phyloP scores from a whole-genome alignment of 37 sponge, comb jelly and placozoan genomes.

The Lycopodina hypogea region DNA sequence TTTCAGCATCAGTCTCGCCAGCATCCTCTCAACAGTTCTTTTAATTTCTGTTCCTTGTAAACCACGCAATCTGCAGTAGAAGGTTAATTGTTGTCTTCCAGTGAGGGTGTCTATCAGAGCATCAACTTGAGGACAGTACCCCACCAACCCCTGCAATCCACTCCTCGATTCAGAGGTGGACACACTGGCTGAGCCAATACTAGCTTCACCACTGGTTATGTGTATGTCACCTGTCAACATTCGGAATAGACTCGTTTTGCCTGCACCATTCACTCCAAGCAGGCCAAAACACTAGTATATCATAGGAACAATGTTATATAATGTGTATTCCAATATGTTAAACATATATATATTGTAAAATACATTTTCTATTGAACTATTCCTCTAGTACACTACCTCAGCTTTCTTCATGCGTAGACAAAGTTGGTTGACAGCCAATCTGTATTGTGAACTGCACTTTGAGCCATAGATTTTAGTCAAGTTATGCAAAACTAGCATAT shows the following conservation, averaged over 20 bases:
- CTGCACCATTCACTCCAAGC: slow-evolving; percentile 95
- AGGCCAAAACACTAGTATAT: slow-evolving; percentile 98
- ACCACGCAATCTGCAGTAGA: slow-evolving; percentile 64
- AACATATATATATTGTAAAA: too few relatives aligned
- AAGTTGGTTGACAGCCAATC: slow-evolving; percentile 73
- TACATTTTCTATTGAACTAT: too few relatives aligned
- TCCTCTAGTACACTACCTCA: slow-evolving; percentile 44
- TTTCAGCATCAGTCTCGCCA: slow-evolving; percentile 67
- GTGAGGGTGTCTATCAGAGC: slow-evolving; percentile 84
- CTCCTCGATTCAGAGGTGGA: background rate
- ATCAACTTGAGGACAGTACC: slow-evolving; percentile 96
- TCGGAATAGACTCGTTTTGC: slow-evolving; percentile 93
- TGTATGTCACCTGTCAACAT: slow-evolving; percentile 89
- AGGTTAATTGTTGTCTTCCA: slow-evolving; percentile 81
- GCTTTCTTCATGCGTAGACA: slow-evolving; percentile 59
- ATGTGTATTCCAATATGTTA: too few relatives aligned
- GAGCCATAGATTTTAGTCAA: slow-evolving; percentile 53
- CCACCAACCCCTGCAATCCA: slow-evolving; percentile 34
- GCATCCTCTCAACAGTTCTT: slow-evolving; percentile 52
- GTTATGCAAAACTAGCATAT: slow-evolving; percentile 32
- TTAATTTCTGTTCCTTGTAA: slow-evolving; percentile 11
- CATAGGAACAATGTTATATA: background rate
- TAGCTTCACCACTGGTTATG: slow-evolving; percentile 16
- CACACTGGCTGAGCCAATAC: background rate
- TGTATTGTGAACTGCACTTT: background rate